A percentile compares a stretch with the other conserved stretches of the same genome.
Evolutionary conservation across 2,797 vertebrate genomes (phyloP).

Genomic region (Petrocephalus schoutedeni): DNA sequence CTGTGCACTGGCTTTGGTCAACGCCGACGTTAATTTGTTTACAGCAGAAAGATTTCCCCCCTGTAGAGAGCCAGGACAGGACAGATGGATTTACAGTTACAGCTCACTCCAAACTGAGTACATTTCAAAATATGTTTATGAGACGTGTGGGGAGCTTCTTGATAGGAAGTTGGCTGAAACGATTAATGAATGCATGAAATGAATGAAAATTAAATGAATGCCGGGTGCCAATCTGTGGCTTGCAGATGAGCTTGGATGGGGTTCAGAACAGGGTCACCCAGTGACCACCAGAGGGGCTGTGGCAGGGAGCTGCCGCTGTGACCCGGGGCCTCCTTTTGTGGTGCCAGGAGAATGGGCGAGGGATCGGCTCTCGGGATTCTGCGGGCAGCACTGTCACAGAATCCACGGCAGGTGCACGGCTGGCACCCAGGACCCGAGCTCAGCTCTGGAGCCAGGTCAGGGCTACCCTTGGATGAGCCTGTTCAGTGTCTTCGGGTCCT

Average conservation of each 20-base stretch:
- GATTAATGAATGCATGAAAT: neutral
- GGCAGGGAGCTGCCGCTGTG: neutral
- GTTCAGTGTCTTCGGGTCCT: neutral
- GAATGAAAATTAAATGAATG: neutral
- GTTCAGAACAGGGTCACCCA: neutral
- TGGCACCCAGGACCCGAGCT: neutral
- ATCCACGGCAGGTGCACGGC: conserved; percentile 45
- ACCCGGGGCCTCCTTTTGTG: conserved; percentile 41
- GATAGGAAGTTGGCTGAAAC: neutral
- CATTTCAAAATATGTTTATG: neutral
- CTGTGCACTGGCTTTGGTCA: neutral
- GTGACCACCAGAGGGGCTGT: neutral
- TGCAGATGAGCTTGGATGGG: neutral
- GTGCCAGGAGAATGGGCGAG: conserved; percentile 43
- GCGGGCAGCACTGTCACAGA: conserved; percentile 54
- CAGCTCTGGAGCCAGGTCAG: neutral
- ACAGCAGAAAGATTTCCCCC: neutral
- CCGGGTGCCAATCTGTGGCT: neutral
- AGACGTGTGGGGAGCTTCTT: neutral
- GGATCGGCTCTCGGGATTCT: conserved; percentile 51
- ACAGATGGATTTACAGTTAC: neutral
- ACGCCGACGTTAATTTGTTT: neutral
- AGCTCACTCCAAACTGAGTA: neutral
- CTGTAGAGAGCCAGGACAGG: no score
- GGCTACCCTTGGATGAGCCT: neutral